These are phyloP conservation scores for Corapipo altera DNA, from an alignment of 2,113 vertebrate genomes.

Conservation along the genomic window DNA sequence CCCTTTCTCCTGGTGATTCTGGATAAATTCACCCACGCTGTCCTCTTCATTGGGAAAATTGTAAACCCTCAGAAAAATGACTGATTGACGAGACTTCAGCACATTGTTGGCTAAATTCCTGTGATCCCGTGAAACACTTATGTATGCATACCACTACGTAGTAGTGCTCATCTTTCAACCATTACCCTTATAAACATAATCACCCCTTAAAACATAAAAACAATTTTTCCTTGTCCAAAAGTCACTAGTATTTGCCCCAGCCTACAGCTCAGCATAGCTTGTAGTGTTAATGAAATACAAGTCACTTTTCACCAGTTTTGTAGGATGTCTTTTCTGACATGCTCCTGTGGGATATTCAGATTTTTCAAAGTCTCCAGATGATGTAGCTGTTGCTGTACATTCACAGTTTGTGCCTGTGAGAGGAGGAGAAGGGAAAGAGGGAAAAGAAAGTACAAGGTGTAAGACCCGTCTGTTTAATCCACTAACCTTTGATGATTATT, in stretches of 20 bases:
- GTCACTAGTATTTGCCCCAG: neutral
- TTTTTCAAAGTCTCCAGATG: neutral
- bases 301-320: neutral
- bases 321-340: neutral
- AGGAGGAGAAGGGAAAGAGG: neutral
- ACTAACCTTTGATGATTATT: neutral
- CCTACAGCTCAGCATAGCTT: neutral
- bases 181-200: neutral
- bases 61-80: conserved; percentile 69
- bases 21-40: conserved; percentile 37
- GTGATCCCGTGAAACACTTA: neutral
- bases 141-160: no score
- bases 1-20: conserved; percentile 80
- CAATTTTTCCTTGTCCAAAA: neutral
- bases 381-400: neutral
- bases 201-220: neutral
- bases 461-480: neutral
- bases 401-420: fast-evolving
- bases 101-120: neutral
- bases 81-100: fast-evolving
- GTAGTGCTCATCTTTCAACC: neutral
- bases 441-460: neutral
- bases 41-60: conserved; percentile 87
- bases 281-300: neutral
- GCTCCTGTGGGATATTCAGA: neutral